Conservation (phyloP, 2,113 vertebrate species). For the Apodemus speciosus region DNA sequence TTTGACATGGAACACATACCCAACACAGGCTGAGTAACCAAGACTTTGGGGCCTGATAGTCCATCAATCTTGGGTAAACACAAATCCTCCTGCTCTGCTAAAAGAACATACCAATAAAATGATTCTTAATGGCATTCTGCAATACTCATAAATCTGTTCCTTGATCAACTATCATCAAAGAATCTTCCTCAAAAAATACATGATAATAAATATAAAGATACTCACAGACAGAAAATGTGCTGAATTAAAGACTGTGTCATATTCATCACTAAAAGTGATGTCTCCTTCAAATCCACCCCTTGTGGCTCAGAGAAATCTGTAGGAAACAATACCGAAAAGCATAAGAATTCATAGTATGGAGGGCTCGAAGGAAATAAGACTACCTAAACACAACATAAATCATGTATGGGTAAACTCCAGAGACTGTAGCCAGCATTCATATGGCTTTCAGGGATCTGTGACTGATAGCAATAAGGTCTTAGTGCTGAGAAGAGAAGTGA, state of each 20-base stretch:
- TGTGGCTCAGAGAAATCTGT: not conserved
- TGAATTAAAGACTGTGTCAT: too few species aligned
- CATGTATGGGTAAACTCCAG: not conserved
- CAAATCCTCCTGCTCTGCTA: not conserved
- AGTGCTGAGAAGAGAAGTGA: not conserved
- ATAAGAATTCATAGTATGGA: not conserved
- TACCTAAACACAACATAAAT: not conserved
- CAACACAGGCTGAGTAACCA: not conserved
- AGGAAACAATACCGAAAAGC: not conserved
- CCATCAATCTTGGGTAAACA: not conserved
- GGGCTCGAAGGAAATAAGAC: not conserved
- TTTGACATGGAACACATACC: not conserved
- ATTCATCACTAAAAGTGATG: not conserved
- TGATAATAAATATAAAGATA: not conserved
- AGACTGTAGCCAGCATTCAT: not conserved
- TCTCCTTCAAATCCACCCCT: not conserved
- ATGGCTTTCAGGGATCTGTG: not conserved
- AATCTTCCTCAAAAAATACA: not conserved
- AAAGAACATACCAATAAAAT: not conserved
- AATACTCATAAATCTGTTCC: not conserved
- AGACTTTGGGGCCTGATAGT: not conserved
- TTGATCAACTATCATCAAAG: not conserved
- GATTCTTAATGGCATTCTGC: not conserved
- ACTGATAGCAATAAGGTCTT: not conserved
- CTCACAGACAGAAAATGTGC: not conserved